Evolutionary conservation across 2,888 invertebrate genomes (phyloP).

Genomic region (Eubasilissa splendida): DNA sequence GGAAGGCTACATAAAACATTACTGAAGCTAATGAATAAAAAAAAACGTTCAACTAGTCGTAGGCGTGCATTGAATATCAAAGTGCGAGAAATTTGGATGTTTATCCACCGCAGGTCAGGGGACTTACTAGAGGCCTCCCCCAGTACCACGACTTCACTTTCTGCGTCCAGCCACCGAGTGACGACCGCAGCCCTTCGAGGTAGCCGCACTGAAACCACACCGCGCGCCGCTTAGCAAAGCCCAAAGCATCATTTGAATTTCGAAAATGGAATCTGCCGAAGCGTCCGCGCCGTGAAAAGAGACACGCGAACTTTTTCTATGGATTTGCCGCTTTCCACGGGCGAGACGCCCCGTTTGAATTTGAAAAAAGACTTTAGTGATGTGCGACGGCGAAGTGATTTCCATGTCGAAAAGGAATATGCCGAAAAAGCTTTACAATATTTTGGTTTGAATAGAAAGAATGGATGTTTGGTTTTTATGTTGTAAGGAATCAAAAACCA

Average conservation of each 20-base stretch:
- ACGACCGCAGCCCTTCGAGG: slow-evolving; percentile 94
- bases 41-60: slow-evolving; percentile 55
- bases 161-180: slow-evolving; percentile 96
- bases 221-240: slow-evolving; percentile 48
- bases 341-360: background rate
- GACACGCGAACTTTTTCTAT: background rate
- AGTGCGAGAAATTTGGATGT: slow-evolving; percentile 51
- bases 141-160: slow-evolving; percentile 98
- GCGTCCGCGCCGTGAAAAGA: background rate
- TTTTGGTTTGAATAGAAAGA: background rate
- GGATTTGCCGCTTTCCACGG: background rate
- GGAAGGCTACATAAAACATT: slow-evolving; percentile 49
- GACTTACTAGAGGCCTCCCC: slow-evolving; percentile 97
- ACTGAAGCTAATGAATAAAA: slow-evolving; percentile 51
- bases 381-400: slow-evolving; percentile 48
- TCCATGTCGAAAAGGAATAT: slow-evolving; percentile 36
- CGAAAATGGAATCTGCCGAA: background rate
- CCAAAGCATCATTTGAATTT: slow-evolving; percentile 5
- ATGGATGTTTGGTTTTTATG: slow-evolving; percentile 3
- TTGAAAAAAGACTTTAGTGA: background rate
- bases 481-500: slow-evolving; percentile 5
- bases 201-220: slow-evolving; percentile 87
- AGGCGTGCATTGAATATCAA: slow-evolving; percentile 56
- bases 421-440: slow-evolving; percentile 25
- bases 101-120: slow-evolving; percentile 60